Base-by-base conservation (phyloP, 2,113 vertebrate genomes). In the Uropsilus gracilis region DNA sequence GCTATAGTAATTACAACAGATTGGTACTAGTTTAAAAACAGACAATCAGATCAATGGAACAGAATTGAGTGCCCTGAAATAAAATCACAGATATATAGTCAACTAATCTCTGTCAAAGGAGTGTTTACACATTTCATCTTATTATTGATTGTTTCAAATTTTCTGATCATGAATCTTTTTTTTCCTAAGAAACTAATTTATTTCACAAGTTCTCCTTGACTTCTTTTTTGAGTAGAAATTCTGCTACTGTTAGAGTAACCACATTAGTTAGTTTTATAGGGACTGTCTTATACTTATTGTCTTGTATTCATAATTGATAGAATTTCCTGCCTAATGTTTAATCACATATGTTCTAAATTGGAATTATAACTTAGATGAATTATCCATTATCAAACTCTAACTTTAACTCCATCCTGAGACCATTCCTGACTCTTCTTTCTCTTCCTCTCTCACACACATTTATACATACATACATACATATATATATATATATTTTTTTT, bases 401-500 rank as follows among this genome's bases (percentile, higher is more conserved):
- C 22, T 55, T n/a, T 73, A 14, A 42, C 26, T 8, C 7, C 37
- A 69, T 44, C 20, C 10, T 53, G 20, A 53, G 17, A 17, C 50
- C 50, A 53, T 18, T 18, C 50, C 50, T 5, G 50, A 53, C 20
- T 53, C 50, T 20, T 53, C 50, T 53, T 14, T 50, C 48, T 50
- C 48, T 12, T 13, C 16, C 48, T 50, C 48, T 50, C 48, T 50
- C 48, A n/a, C 30, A 50, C 4, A 50, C 9, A 53, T 4, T 26
- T 16, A 53, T 18, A 32, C 7, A 55, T 3, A 4, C 20, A 14
- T 1, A 42, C 17, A 75, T 2, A 63, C 18, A n/a, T 39, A 64
- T 5, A 39, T 5, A 83, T 2, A 34, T 9, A 44, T 11, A 3
- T 2, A 2, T n/a, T n/a, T n/a, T n/a, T n/a, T n/a, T n/a, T n/a